Evolutionary conservation across 2,113 vertebrate species (phyloP).

Genomic region (Merops nubicus): DNA sequence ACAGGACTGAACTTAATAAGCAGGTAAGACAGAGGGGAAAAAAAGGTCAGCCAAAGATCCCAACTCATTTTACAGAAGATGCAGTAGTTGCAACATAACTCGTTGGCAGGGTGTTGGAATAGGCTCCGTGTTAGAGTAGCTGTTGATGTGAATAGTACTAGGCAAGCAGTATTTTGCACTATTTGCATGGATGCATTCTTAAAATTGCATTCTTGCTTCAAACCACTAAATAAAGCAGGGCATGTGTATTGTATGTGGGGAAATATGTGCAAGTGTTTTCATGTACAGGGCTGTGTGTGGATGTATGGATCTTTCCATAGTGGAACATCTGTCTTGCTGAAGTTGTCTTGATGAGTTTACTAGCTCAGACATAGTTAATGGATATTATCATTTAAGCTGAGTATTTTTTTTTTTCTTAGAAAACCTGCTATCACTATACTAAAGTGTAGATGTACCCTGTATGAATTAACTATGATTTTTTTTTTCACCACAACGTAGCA

Average conservation of each 20-base stretch:
- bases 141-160: background rate
- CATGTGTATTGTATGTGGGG: background rate
- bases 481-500: background rate
- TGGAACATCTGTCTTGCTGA: background rate
- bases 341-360: background rate
- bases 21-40: background rate
- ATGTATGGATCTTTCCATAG: background rate
- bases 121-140: background rate
- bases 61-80: background rate
- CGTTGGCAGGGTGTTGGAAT: background rate
- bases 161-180: background rate
- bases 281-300: rapidly evolving
- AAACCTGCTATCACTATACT: background rate
- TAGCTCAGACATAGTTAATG: background rate
- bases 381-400: background rate
- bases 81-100: no score
- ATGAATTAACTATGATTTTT: background rate
- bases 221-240: background rate
- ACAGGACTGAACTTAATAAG: background rate
- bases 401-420: background rate
- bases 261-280: background rate
- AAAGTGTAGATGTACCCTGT: background rate
- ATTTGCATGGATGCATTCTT: background rate
- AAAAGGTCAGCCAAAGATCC: background rate
- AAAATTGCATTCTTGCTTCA: background rate